Evolutionary conservation across 2,113 vertebrate genomes (phyloP).

Genomic region (Pogonocichla stellata): DNA sequence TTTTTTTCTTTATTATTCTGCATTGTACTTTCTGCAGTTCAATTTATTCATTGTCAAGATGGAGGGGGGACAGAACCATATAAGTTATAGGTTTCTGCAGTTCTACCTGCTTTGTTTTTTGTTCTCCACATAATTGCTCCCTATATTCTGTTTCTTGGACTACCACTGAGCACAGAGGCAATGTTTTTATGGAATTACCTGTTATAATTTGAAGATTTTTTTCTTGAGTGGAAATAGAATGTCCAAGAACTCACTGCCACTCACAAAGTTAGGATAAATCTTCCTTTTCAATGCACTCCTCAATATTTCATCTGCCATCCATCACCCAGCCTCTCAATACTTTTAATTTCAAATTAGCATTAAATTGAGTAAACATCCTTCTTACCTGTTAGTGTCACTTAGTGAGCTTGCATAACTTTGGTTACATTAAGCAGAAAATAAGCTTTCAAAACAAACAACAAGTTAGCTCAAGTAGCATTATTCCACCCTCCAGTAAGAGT

Average conservation of each 20-base stretch:
- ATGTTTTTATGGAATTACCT: not conserved
- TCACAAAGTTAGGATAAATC: not conserved
- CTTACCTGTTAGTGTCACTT: not conserved
- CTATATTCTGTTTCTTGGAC: not conserved
- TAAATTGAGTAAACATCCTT: not conserved
- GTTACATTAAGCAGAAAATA: not conserved
- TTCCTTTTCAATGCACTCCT: not conserved
- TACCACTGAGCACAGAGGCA: not conserved
- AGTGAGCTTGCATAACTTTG: not conserved
- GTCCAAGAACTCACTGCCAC: not conserved
- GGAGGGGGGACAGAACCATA: not conserved
- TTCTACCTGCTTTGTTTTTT: not conserved
- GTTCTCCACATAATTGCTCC: not conserved
- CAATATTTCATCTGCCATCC: not conserved
- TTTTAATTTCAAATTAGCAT: not conserved
- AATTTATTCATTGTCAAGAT: not conserved
- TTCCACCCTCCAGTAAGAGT: not conserved
- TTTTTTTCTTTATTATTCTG: not conserved
- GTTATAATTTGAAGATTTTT: not conserved
- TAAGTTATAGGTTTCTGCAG: not conserved
- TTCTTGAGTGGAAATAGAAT: not conserved
- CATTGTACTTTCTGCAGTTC: not conserved
- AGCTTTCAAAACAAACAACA: not conserved
- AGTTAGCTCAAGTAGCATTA: not conserved
- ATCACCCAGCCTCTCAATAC: not conserved